Base-by-base conservation (phyloP, 2,113 vertebrate genomes). In the Anguilla japonica region DNA sequence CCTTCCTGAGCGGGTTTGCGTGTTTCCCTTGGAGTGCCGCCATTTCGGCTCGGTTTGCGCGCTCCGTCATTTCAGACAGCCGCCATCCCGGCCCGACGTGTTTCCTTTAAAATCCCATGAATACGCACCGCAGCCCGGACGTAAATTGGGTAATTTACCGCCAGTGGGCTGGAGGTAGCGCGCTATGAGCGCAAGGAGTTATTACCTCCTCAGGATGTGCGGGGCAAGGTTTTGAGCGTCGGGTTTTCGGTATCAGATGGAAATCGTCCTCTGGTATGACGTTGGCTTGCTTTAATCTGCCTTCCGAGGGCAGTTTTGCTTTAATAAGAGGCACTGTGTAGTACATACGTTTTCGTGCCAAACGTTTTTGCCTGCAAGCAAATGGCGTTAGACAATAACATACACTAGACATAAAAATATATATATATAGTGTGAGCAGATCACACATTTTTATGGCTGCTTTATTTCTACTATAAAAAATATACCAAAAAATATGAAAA, bases 11-110 rank as follows among this genome's bases (percentile, higher is more conserved):
- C 18, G 78, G 43, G 13, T 39, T n/a, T 53, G 22, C 46, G 3
- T 50, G 41, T 82, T 82, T 41, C 18, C 43, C 41, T 50, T 53
- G 18, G 18, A 43, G 18, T 53, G 8, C 81, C 18, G 41, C 81
- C 26, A 50, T 81, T 5, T 9, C 1, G 41, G 81, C 81, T 4
- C 41, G 3, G 7, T 29, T 26, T 40, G 16, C 18, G 4, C 22
- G 60, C 40, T 81, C 40, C 81, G 53, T 82, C 41, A 82, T 82
- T 82, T 82, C 7, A 50, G 81, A 82, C 81, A 82, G 41, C 11
- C n/a, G 43, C 22, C 6, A 29, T 53, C 46, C 41, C 53, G 22
- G 40, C 26, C 13, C 34, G 34, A 75, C 34, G 71, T 34, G 71
- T 34, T 75, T 75, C 13, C 71, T 75, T 75, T 29, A 75, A 75